Percentiles rank a stretch among this genome's conserved stretches.
These are phyloP conservation scores for Scaptomyza hsui DNA, from an alignment of 1,140 invertebrate species.

Conservation along the genomic window DNA sequence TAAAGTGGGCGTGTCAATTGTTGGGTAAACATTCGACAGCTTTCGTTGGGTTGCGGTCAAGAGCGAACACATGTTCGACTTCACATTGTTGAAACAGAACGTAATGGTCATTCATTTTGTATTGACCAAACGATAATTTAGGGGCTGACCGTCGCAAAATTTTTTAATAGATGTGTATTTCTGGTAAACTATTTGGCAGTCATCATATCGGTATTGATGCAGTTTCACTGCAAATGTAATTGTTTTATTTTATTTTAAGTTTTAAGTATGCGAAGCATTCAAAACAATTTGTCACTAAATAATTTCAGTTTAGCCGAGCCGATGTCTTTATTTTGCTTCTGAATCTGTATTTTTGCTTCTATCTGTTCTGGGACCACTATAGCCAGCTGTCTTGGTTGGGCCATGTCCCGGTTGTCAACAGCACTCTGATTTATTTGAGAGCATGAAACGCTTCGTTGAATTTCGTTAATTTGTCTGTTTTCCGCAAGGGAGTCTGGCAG, in stretches of 20 bases:
- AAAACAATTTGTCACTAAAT: constrained; percentile 84
- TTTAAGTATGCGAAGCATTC: constrained; percentile 63
- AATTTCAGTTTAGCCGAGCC: constrained; percentile 66
- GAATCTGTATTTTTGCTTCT: no score
- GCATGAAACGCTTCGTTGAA: constrained; percentile 82
- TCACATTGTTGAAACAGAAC: constrained; percentile 46
- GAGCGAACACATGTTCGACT: constrained; percentile 72
- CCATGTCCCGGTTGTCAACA: constrained; percentile 74
- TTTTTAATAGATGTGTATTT: constrained; percentile 29
- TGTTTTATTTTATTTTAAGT: constrained; percentile 60
- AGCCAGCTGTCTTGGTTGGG: constrained; percentile 27
- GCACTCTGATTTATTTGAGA: constrained; percentile 82
- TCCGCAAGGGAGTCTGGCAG: constrained; percentile 48
- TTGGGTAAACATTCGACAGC: constrained; percentile 77
- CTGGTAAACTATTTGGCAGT: constrained; percentile 35
- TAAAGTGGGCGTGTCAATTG: constrained; percentile 66
- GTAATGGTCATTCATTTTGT: constrained; percentile 71
- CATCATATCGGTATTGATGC: constrained; percentile 40
- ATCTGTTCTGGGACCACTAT: constrained; percentile 35
- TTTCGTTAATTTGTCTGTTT: constrained; percentile 83
- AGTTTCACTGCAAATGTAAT: constrained; percentile 57
- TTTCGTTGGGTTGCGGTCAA: constrained; percentile 68
- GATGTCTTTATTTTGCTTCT: constrained; percentile 25
- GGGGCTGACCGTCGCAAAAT: constrained; percentile 20
- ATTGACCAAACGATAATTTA: constrained; percentile 63